Conservation (phyloP, 2,888 invertebrate genomes). For the Aromia moschata region DNA sequence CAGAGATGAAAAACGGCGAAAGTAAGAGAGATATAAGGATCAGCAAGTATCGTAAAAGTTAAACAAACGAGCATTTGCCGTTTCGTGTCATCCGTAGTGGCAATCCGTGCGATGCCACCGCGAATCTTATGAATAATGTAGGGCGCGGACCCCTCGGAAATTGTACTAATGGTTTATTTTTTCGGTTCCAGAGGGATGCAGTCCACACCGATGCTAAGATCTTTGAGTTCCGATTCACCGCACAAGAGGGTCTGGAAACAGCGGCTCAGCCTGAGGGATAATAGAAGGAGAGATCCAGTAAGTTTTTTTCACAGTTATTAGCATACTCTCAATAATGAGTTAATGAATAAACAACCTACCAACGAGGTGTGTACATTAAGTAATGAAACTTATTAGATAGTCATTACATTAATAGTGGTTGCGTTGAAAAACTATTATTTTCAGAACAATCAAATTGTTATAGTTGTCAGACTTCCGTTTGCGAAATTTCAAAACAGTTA, state of each 20-base stretch:
- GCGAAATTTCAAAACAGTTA: too few relatives aligned
- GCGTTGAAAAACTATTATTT: too few relatives aligned
- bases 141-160: neutral
- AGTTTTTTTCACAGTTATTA: slow-evolving; percentile 26
- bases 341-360: too few relatives aligned
- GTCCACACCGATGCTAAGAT: slow-evolving; percentile 69
- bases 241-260: slow-evolving; percentile 76
- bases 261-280: slow-evolving; percentile 76
- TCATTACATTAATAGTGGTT: too few relatives aligned
- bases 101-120: neutral
- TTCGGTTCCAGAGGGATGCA: slow-evolving; percentile 45
- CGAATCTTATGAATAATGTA: slow-evolving; percentile 12
- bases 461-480: too few relatives aligned
- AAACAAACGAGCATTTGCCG: neutral
- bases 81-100: neutral
- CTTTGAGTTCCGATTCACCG: slow-evolving; percentile 71
- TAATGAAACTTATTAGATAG: too few relatives aligned
- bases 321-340: too few relatives aligned
- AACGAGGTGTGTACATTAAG: too few relatives aligned
- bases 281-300: slow-evolving; percentile 68
- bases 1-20: too few relatives aligned
- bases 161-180: slow-evolving; percentile 14
- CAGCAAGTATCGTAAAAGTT: too few relatives aligned
- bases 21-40: neutral
- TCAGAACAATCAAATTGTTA: too few relatives aligned